Evolutionary conservation across 2,888 invertebrate genomes (phyloP), one percentile per base, ranked within the genome.

Genomic region (Glyphotaelius pellucidus): DNA sequence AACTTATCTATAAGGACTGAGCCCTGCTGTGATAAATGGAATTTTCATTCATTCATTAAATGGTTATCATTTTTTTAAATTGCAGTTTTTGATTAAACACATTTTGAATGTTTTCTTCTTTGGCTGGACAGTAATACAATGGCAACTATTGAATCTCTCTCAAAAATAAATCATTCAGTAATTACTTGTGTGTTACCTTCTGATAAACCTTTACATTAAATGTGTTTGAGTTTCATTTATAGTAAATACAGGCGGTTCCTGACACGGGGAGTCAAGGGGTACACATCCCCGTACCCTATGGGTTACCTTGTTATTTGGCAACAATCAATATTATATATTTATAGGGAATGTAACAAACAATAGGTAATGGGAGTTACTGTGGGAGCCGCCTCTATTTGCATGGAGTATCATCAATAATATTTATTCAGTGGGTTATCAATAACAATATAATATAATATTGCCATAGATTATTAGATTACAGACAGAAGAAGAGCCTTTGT

Each of bases 1-100:
- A n/a, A 90, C 47, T 84, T 90, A 84, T 91, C 87, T 83, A 67
- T 90, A 84, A 90, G 83, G 89, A 92, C 90, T 92, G 90, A 90
- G 90, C 88, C 81, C 83, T 90, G 92, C 91, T 92, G 92, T 92
- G 92, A 92, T 92, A 91, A 88, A 91, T 80, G 90, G 88, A 92
- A 86, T 92, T 92, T 87, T 92, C 88, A 90, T 84, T 92, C 88
- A 85, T 84, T 90, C 32, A 90, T 30, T 47, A 81, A 42, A 42
- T 81, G 90, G 81, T 90, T 81, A 90, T 90, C 38, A 67, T 87
- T 87, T 87, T 67, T 87, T 32, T 5, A 15, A 38, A 80, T 89
- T 79, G 35, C 32, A 79, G 9, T 86, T 86, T 86, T 30, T 86
- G 15, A 47, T 86, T 86, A n/a, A 19, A 19, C 47, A 86, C 67